Conservation (phyloP, 2,797 vertebrate species). For the Micromesistius poutassou region DNA sequence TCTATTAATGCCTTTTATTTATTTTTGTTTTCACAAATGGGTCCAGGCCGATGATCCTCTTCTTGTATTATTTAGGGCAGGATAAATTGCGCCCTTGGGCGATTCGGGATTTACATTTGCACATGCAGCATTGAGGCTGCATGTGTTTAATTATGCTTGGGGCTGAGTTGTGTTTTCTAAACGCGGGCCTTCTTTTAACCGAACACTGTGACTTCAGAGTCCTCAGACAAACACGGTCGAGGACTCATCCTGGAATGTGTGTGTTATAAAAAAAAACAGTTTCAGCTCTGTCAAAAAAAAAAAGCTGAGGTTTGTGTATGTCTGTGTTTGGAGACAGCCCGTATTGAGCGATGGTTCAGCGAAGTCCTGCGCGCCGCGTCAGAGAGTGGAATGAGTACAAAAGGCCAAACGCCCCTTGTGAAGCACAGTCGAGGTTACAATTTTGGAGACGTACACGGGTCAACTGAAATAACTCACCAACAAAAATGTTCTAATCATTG, state of each 20-base stretch:
- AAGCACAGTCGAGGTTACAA: too few species aligned
- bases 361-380: too few species aligned
- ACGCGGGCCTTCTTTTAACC: not conserved
- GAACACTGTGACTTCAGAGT: not conserved
- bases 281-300: too few species aligned
- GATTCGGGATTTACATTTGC: not conserved
- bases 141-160: not conserved
- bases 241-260: not conserved
- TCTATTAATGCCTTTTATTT: not conserved
- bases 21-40: not conserved
- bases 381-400: too few species aligned
- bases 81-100: not conserved
- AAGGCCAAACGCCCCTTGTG: too few species aligned
- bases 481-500: not conserved
- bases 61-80: not conserved
- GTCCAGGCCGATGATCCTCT: not conserved
- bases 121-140: not conserved
- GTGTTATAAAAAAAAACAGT: not conserved
- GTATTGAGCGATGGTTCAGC: not conserved
- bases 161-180: not conserved
- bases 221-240: not conserved
- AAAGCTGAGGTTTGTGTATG: not conserved
- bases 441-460: too few species aligned
- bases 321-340: not conserved
- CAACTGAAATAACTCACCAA: too few species aligned